Conservation (phyloP, 2,888 invertebrate genomes). For the Corbicula japonica region DNA sequence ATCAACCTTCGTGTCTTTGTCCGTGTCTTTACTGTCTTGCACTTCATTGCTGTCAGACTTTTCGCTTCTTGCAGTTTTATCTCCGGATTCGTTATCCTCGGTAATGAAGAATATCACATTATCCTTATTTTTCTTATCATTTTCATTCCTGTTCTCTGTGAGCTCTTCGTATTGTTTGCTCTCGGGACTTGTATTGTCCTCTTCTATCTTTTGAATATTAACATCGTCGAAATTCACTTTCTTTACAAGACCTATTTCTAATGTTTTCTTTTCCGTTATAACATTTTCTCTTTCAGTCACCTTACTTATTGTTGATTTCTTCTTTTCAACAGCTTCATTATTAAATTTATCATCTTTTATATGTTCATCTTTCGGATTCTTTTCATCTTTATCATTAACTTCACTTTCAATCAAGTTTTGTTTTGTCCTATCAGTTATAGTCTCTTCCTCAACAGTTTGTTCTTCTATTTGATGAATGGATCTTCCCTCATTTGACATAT, state of each 20-base stretch:
- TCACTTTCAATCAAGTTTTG: conserved; percentile 1
- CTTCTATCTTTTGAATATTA: conserved; percentile 23
- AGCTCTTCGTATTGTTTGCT: not conserved
- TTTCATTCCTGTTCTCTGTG: conserved; percentile 1
- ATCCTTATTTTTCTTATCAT: conserved; percentile 25
- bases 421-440: not conserved
- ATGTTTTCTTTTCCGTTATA: conserved; percentile 35
- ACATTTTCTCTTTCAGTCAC: conserved; percentile 33
- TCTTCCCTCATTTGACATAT: conserved; percentile 1
- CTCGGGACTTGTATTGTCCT: conserved; percentile 1
- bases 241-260: conserved; percentile 52
- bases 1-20: conserved; percentile 5
- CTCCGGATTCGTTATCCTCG: conserved; percentile 30
- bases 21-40: not conserved
- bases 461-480: conserved; percentile 31
- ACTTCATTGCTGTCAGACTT: not conserved
- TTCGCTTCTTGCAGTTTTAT: conserved; percentile 7
- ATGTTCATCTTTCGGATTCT: not conserved
- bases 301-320: conserved; percentile 28
- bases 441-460: conserved; percentile 13
- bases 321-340: conserved; percentile 9
- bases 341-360: no score
- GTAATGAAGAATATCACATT: conserved; percentile 59
- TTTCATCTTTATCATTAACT: conserved; percentile 6
- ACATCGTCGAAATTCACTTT: conserved; percentile 50